Conservation (phyloP, 2,797 vertebrate genomes). For the Mustela erminea region DNA sequence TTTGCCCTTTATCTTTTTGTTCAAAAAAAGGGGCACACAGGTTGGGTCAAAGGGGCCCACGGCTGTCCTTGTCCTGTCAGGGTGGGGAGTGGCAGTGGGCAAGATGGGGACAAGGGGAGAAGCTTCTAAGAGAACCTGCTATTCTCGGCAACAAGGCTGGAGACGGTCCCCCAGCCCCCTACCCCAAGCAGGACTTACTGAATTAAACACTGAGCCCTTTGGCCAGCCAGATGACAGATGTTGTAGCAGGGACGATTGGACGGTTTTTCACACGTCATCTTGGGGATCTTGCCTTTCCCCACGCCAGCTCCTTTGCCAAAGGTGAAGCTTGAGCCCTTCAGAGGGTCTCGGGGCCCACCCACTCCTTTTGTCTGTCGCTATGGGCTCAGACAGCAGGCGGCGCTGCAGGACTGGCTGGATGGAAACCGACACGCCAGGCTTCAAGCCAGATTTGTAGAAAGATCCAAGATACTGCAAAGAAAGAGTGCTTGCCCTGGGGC, state of each 20-base stretch:
- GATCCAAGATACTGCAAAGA: neutral
- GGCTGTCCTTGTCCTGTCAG: neutral
- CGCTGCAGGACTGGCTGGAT: constrained; percentile 52
- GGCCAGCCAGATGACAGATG: neutral
- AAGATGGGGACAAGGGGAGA: too few relatives aligned
- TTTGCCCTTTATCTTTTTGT: neutral
- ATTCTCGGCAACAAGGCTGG: neutral
- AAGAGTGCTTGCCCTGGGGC: neutral
- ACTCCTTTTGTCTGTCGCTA: neutral
- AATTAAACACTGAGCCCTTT: neutral
- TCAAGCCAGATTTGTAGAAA: neutral
- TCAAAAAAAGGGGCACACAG: too few relatives aligned
- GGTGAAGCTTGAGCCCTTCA: fast-evolving
- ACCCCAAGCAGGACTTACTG: neutral
- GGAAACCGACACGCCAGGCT: fast-evolving
- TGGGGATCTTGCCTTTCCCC: too few relatives aligned
- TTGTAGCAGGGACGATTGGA: fast-evolving
- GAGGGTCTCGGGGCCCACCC: fast-evolving
- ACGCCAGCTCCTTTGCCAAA: fast-evolving
- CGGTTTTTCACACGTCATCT: neutral
- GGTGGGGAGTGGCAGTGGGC: too few relatives aligned
- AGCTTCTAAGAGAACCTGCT: neutral
- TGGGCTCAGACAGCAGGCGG: constrained; percentile 45
- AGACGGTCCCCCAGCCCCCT: neutral
- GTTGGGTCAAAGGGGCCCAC: neutral